A percentile compares a stretch with the other conserved stretches of the same genome.
phyloP scores from a whole-genome alignment of 2,888 invertebrate species.

The Odontocerum albicorne region DNA sequence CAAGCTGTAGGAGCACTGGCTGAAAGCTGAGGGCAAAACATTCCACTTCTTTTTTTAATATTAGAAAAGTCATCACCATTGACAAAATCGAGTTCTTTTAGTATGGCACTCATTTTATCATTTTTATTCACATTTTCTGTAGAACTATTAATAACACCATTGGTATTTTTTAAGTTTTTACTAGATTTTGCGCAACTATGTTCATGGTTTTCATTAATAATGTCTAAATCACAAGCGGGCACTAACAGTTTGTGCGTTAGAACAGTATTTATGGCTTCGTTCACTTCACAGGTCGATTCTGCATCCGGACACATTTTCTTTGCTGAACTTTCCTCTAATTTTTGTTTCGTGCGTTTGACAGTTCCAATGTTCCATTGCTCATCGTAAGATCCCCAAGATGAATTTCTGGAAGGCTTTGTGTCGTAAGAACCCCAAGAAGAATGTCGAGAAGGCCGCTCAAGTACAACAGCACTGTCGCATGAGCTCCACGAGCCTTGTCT shows the following conservation, averaged over 20 bases:
- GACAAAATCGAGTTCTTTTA: constrained; percentile 56
- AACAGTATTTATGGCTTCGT: constrained; percentile 43
- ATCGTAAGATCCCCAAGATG: constrained; percentile 74
- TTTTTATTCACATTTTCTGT: constrained; percentile 52
- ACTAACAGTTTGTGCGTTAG: constrained; percentile 40
- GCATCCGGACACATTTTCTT: constrained; percentile 48
- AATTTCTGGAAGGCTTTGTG: constrained; percentile 67
- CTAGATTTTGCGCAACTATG: constrained; percentile 24
- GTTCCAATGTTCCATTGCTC: constrained; percentile 70
- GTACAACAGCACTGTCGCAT: constrained; percentile 74
- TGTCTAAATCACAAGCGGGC: constrained; percentile 44
- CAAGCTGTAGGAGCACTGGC: constrained; percentile 66
- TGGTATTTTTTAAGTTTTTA: constrained; percentile 29
- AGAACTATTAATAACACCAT: constrained; percentile 39
- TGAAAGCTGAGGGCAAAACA: constrained; percentile 56
- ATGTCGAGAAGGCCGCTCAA: constrained; percentile 71
- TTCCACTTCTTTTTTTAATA: constrained; percentile 41
- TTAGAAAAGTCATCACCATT: constrained; percentile 47
- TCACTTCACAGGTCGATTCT: constrained; percentile 42
- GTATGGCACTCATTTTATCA: constrained; percentile 62
- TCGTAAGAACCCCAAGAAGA: constrained; percentile 84
- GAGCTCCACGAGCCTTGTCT: constrained; percentile 79
- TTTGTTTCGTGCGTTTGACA: constrained; percentile 70
- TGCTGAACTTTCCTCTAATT: constrained; percentile 61
- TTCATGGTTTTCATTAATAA: constrained; percentile 47